These are phyloP conservation scores for Epizoanthus stellaris DNA, from an alignment of 92 coral and sea anemone genomes.

Conservation along the genomic window DNA sequence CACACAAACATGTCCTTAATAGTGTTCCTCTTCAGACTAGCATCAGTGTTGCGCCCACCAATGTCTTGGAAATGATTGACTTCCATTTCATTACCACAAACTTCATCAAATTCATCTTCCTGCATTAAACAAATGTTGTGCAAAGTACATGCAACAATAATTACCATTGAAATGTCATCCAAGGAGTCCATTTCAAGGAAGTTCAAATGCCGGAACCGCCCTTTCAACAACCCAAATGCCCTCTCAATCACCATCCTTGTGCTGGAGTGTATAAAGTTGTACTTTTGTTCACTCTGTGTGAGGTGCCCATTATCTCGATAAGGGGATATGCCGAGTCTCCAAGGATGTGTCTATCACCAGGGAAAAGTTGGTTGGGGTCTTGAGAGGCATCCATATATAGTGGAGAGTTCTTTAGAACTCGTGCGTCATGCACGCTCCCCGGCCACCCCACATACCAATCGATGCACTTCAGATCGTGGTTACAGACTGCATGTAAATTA, in stretches of 20 bases:
- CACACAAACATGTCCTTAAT: not conserved
- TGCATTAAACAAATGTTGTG: constrained; percentile 45
- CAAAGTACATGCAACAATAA: constrained; percentile 43
- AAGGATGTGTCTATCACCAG: constrained; percentile 40
- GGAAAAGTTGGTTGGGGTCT: constrained; percentile 38
- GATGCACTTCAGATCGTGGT: constrained; percentile 35
- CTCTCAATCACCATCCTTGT: constrained; percentile 51
- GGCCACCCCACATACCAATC: constrained; percentile 52
- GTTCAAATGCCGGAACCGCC: constrained; percentile 19
- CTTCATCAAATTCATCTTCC: constrained; percentile 24
- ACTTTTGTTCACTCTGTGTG: constrained; percentile 21
- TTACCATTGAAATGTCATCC: constrained; percentile 22
- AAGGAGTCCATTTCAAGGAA: constrained; percentile 26
- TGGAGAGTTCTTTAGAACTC: constrained; percentile 41
- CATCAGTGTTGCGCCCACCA: constrained; percentile 46
- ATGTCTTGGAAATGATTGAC: constrained; percentile 42
- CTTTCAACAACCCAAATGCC: constrained; percentile 53
- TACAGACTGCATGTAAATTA: constrained; percentile 41
- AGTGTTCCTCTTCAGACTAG: constrained; percentile 35
- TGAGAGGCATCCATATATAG: constrained; percentile 19
- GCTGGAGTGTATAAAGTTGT: constrained; percentile 46
- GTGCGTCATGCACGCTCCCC: constrained; percentile 47
- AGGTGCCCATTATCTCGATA: constrained; percentile 46
- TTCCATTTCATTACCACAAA: constrained; percentile 32
- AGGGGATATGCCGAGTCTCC: constrained; percentile 48